Evolutionary conservation across 2,797 vertebrate genomes (phyloP).

Genomic region (Delichon dasypus): DNA sequence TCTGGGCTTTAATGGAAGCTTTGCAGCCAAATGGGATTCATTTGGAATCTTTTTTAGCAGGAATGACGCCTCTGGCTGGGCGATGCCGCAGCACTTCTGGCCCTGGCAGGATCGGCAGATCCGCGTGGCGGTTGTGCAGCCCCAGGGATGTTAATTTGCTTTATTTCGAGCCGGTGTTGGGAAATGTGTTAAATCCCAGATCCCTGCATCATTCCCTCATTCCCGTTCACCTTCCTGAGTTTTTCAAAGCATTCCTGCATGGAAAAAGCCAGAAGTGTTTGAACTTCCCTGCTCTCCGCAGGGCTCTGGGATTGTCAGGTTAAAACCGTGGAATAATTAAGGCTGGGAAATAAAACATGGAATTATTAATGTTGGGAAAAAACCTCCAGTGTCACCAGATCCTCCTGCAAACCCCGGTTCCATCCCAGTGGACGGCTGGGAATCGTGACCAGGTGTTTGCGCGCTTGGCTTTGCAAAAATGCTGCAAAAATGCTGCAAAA

Average conservation of each 20-base stretch:
- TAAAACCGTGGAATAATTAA: fast-evolving
- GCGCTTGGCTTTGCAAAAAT: background rate
- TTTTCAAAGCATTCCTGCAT: fast-evolving
- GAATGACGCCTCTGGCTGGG: background rate
- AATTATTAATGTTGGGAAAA: background rate
- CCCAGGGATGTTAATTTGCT: background rate
- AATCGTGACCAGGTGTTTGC: fast-evolving
- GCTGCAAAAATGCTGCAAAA: background rate
- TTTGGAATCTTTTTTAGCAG: background rate
- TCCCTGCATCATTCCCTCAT: background rate
- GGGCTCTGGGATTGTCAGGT: background rate
- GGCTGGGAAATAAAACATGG: background rate
- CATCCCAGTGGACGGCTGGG: background rate
- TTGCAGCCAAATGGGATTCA: background rate
- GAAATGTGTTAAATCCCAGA: background rate
- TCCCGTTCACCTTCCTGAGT: background rate
- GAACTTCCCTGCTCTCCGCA: background rate
- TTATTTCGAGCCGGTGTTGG: background rate
- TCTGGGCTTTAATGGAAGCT: background rate
- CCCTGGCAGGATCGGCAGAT: background rate
- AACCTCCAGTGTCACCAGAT: background rate
- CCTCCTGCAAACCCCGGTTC: background rate
- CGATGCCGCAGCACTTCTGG: background rate
- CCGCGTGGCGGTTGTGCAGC: background rate
- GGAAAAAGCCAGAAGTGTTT: background rate